These are phyloP conservation scores for Ladona fulva DNA, from an alignment of 1,140 invertebrate genomes.

Conservation along the genomic window DNA sequence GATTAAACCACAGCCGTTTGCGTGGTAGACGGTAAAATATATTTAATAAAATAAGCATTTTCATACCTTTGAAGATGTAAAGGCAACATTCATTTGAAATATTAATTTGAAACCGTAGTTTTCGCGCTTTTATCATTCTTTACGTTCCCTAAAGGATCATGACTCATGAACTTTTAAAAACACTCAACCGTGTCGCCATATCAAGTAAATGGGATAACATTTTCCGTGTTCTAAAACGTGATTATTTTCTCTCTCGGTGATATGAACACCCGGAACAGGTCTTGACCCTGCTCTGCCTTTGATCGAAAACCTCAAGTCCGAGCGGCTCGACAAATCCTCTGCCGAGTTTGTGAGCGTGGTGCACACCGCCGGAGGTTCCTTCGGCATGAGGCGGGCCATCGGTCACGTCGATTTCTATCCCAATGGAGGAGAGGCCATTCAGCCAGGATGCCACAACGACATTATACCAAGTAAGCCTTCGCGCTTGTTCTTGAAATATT, in stretches of 20 bases:
- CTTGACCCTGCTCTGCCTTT: slow-evolving; percentile 29
- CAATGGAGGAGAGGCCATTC: slow-evolving; percentile 44
- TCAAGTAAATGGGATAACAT: no score
- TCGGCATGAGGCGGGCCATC: slow-evolving; percentile 43
- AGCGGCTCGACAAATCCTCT: slow-evolving; percentile 41
- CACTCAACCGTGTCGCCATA: no score
- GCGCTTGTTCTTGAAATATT: background rate
- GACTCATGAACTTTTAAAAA: no score
- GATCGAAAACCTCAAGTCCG: slow-evolving; percentile 30
- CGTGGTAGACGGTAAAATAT: no score
- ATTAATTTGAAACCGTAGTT: no score
- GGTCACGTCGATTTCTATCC: slow-evolving; percentile 53
- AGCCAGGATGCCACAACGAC: slow-evolving; percentile 40
- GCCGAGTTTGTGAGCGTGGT: slow-evolving; percentile 48
- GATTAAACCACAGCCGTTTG: no score
- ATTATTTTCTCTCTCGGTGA: background rate
- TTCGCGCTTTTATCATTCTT: no score
- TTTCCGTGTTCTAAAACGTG: background rate
- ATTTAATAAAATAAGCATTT: no score
- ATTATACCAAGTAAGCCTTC: background rate
- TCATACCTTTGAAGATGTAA: no score
- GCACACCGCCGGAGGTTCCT: slow-evolving; percentile 43
- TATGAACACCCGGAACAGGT: slow-evolving; percentile 29
- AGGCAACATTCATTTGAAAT: no score
- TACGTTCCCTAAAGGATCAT: no score